Percentiles rank a stretch among this genome's conserved stretches.
These are phyloP conservation scores for Electrona antarctica DNA, from an alignment of 2,113 vertebrate genomes.

Conservation along the genomic window DNA sequence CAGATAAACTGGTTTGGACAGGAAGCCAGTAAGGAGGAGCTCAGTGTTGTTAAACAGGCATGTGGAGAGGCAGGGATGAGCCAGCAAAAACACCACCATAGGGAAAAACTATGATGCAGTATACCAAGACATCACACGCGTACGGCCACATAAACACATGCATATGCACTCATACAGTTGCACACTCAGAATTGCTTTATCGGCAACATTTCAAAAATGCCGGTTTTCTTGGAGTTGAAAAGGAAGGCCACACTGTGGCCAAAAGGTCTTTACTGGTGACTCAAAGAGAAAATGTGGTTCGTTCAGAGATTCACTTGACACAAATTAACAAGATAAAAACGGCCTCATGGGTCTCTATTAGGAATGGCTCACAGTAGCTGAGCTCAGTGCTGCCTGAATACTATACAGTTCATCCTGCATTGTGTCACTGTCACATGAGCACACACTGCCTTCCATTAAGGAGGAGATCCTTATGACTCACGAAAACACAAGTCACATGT, in stretches of 20 bases:
- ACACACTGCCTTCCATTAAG: constrained; percentile 78
- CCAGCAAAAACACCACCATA: constrained; percentile 73
- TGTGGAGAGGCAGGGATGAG: constrained; percentile 77
- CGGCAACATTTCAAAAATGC: constrained; percentile 10
- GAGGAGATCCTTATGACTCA: constrained; percentile 79
- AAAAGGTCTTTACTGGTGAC: constrained; percentile 15
- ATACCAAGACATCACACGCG: constrained; percentile 29
- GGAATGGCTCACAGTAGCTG: constrained; percentile 58
- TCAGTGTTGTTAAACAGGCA: constrained; percentile 78
- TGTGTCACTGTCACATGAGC: constrained; percentile 78
- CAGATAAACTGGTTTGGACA: constrained; percentile 82
- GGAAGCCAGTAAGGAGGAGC: constrained; percentile 81
- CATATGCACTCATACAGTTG: constrained; percentile 6
- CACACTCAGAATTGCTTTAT: constrained; percentile 30
- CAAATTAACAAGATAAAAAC: constrained; percentile 48
- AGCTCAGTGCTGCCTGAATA: constrained; percentile 54
- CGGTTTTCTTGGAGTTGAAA: neutral
- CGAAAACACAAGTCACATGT: constrained; percentile 81
- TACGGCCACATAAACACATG: neutral
- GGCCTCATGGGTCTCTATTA: constrained; percentile 33
- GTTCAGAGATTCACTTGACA: constrained; percentile 45
- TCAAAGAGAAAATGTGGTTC: constrained; percentile 30
- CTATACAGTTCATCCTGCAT: constrained; percentile 70
- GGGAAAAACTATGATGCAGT: constrained; percentile 60
- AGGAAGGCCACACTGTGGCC: neutral